Evolutionary conservation across 2,797 vertebrate species (phyloP).

Genomic region (Acridotheres tristis): DNA sequence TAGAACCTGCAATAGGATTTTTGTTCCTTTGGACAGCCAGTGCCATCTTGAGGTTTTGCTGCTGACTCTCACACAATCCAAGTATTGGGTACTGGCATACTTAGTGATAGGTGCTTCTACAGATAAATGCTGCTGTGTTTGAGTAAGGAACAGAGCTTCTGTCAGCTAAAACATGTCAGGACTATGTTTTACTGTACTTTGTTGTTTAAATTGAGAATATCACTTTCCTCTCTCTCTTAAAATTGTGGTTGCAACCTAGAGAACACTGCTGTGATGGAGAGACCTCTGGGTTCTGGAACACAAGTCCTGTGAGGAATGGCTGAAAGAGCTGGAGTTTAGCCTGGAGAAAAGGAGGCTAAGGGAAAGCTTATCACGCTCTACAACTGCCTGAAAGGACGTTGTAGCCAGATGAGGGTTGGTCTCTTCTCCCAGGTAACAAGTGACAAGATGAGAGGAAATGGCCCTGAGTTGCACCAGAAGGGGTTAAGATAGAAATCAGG

Average conservation of each 20-base stretch:
- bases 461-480: neutral
- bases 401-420: no score
- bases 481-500: neutral
- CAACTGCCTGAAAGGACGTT: neutral
- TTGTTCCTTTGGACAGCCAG: neutral
- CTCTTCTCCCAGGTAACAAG: neutral
- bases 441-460: neutral
- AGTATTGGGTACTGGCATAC: neutral
- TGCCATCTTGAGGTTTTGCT: neutral
- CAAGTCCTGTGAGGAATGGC: neutral
- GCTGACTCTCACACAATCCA: neutral
- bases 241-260: neutral
- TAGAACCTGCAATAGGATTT: neutral
- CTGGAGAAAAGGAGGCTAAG: neutral
- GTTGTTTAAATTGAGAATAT: neutral
- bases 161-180: neutral
- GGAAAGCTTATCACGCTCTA: neutral
- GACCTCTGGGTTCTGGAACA: neutral
- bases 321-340: neutral
- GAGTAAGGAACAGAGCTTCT: neutral
- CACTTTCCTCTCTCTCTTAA: neutral
- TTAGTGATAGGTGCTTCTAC: neutral
- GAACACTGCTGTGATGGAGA: neutral
- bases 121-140: neutral
- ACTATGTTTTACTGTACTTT: neutral